These are phyloP conservation scores for Merluccius polli DNA, from an alignment of 2,797 vertebrate species.

Conservation along the genomic window DNA sequence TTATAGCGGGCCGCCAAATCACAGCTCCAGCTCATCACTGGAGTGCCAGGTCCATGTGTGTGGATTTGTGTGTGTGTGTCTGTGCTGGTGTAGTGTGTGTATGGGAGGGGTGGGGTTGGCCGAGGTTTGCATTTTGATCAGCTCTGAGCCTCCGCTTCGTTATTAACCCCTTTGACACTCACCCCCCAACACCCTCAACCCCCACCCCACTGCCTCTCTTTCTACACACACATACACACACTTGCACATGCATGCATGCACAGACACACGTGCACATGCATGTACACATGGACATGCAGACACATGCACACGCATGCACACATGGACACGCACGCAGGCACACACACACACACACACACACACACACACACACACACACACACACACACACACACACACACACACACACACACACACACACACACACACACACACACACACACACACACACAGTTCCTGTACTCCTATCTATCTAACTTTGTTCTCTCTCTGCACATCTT, in stretches of 20 bases:
- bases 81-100: not conserved
- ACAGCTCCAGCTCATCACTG: conserved; percentile 89
- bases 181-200: conserved; percentile 52
- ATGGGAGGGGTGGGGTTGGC: conserved; percentile 49
- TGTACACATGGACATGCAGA: not conserved
- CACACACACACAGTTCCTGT: not conserved
- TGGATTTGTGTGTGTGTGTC: not conserved
- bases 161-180: conserved; percentile 89
- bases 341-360: conserved; percentile 43
- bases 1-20: conserved; percentile 89
- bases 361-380: not conserved
- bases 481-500: conserved; percentile 44
- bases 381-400: not conserved
- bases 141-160: conserved; percentile 81
- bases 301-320: conserved; percentile 2
- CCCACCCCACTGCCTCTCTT: conserved; percentile 19
- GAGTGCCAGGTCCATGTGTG: conserved; percentile 66
- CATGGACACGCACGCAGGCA: conserved; percentile 44
- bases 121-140: conserved; percentile 85
- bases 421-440: conserved; percentile 31
- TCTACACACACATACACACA: conserved; percentile 52
- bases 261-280: not conserved
- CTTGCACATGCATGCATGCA: not conserved
- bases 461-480: conserved; percentile 40
- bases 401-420: conserved; percentile 29